A percentile compares a stretch with the other conserved stretches of the same genome.
phyloP scores from a whole-genome alignment of 2,113 vertebrate species.

The Onychostoma macrolepis region DNA sequence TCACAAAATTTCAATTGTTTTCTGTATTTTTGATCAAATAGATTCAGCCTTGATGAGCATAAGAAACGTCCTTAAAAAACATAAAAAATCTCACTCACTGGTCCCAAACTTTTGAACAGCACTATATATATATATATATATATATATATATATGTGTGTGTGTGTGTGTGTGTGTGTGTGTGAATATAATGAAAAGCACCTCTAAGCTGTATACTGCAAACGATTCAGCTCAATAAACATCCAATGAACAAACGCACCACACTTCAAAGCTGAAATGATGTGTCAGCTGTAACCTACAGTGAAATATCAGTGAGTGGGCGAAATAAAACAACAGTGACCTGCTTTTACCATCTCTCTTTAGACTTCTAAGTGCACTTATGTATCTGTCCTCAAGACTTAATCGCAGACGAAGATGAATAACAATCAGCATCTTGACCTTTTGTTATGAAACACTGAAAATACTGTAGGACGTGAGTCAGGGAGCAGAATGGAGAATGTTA shows the following conservation, averaged over 20 bases:
- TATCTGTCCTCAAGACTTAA: not conserved
- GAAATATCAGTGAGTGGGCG: conserved; percentile 19
- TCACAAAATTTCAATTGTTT: no score
- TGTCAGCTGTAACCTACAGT: conserved; percentile 1
- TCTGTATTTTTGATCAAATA: no score
- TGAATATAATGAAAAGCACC: conserved; percentile 7
- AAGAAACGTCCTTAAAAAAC: no score
- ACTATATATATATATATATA: no score
- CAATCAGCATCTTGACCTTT: conserved; percentile 1
- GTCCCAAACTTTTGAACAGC: no score
- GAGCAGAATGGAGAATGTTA: not conserved
- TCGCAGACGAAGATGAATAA: not conserved
- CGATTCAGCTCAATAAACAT: not conserved
- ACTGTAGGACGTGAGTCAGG: not conserved
- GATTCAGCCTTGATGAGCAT: no score
- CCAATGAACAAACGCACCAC: conserved; percentile 1
- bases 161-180: not conserved
- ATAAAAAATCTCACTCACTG: no score
- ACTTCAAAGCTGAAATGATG: not conserved
- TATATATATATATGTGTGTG: no score
- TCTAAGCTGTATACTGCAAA: not conserved
- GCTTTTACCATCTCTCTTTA: conserved; percentile 20
- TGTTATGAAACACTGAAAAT: conserved; percentile 16
- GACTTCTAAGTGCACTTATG: conserved; percentile 22
- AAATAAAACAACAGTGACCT: not conserved